Conservation (phyloP, 1,140 invertebrate species). For the Zaprionus capensis region DNA sequence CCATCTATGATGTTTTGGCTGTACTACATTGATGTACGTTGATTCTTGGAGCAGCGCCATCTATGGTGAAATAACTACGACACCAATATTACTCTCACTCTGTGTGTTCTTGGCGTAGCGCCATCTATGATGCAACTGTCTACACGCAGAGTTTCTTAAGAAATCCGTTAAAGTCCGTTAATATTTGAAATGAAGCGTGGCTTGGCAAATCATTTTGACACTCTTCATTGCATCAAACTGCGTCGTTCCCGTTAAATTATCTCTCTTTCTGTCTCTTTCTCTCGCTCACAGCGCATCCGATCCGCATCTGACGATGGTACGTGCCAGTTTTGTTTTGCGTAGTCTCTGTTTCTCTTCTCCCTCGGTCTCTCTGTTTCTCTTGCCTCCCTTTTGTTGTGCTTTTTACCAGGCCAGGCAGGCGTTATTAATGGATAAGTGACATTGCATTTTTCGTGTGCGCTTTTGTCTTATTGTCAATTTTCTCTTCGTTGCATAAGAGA, state of each 20-base stretch:
- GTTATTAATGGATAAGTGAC: slow-evolving; percentile 69
- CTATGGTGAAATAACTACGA: not conserved
- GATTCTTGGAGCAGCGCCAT: not conserved
- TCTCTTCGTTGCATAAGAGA: slow-evolving; percentile 70
- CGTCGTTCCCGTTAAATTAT: not conserved
- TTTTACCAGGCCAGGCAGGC: slow-evolving; percentile 13
- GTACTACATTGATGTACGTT: not conserved
- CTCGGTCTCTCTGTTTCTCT: not conserved
- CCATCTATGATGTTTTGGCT: not conserved
- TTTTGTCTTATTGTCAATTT: slow-evolving; percentile 74
- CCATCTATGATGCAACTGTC: not conserved
- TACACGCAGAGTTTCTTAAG: not conserved
- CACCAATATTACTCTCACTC: not conserved
- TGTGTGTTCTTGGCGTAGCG: not conserved
- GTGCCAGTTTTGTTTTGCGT: not conserved
- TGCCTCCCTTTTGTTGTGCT: not conserved
- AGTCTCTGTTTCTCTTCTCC: not conserved
- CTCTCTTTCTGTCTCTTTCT: not conserved
- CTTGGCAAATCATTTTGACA: not conserved
- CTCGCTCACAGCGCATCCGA: not conserved
- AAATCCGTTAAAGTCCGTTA: not conserved
- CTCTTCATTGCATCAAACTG: not conserved
- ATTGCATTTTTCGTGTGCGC: slow-evolving; percentile 53
- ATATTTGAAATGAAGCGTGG: not conserved
- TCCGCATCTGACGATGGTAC: not conserved